Evolutionary conservation across 2,113 vertebrate species (phyloP), one percentile per base, ranked within the genome.

Genomic region (Origma solitaria): DNA sequence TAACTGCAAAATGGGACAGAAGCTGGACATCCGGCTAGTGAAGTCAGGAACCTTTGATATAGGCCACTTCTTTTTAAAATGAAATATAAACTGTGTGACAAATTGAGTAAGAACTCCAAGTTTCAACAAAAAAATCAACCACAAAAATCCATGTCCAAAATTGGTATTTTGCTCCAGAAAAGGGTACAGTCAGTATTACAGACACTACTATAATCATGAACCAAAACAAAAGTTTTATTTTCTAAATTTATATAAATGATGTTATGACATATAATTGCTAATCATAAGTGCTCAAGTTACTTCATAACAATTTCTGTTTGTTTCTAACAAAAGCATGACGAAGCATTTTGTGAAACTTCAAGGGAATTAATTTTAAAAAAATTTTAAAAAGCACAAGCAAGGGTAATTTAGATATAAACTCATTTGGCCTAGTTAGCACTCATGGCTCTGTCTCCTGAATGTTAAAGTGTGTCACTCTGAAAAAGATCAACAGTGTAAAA

Each of bases 331-430:
- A 84, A 89, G 76, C 4, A 40, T 38, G 21, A 94, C 24, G 19
- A 57, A 80, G 38, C 7, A 78, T 38, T 88, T 82, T 45, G 10
- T 3, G 1, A 86, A 91, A 71, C 35, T 75, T 79, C 30, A 27
- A 11, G 4, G 38, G 27, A 88, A 86, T 54, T 84, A 83, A 88
- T 45, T 42, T 83, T 23, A 30, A 31, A 54, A 31, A 56, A 69
- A 82, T 13, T 13, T 13, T 10, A 23, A 31, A 60, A 72, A 54
- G 86, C 30, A 14, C 1, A 82, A 28, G n/a, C 30, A 69, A 64
- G 17, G 76, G 40, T 53, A 69, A 77, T 88, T 92, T 80, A 64
- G 49, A 72, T 49, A 80, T 44, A 92, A 90, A 92, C 4, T 33
- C 73, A 33, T 51, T 27, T 82, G 79, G 69, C 91, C 76, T 37